Base-by-base conservation (phyloP, 30 jellyfish, hydroid and myxozoan genomes). In the Chrysaora quinquecirrha region DNA sequence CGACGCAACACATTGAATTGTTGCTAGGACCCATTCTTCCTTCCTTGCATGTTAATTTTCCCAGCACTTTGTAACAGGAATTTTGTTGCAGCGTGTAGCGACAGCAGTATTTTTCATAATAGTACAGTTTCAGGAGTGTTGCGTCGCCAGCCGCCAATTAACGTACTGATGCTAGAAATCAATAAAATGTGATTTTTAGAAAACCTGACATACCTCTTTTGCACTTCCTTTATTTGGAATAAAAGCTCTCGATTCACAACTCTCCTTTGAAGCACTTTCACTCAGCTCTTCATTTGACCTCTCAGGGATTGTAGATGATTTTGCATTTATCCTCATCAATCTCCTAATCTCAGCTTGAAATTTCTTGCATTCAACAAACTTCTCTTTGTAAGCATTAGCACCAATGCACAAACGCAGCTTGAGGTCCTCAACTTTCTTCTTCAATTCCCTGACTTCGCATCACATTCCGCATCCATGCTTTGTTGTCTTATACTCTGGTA, bases 391-490 rank as follows among this genome's bases (percentile, higher is more conserved):
- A 0, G 83, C 96, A 68, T 72, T 78, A n/a, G 80, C 89, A 32
- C 98, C 98, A 54, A 90, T 38, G 64, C 95, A 76, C 3, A 90
- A 74, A 48, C 98, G 56, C 75, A 84, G 58, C 35, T 77, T 90
- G 24, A 90, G 83, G 29, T 90, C 98, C 28, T 84, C 96, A 84
- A 74, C 77, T 27, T 64, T 61, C 31, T 85, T 47, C 61, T 73
- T 47, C 81, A 71, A 50, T 35, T 71, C 87, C 18, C 34, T 63
- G 14, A 83, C 73, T 33, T 50, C 73, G 14, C 18, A 43, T 25
- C 58, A 10, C 1, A 20, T 35, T 33, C 76, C 3, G 30, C 34
- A 31, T 21, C 81, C 90, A 24, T 71, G 3, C 78, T n/a, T 32
- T 81, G 85, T 29, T 71, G 69, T 60, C 61, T 81, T 58, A 81